Conservation (phyloP, 2,888 invertebrate species). For the Tipula confusa region DNA sequence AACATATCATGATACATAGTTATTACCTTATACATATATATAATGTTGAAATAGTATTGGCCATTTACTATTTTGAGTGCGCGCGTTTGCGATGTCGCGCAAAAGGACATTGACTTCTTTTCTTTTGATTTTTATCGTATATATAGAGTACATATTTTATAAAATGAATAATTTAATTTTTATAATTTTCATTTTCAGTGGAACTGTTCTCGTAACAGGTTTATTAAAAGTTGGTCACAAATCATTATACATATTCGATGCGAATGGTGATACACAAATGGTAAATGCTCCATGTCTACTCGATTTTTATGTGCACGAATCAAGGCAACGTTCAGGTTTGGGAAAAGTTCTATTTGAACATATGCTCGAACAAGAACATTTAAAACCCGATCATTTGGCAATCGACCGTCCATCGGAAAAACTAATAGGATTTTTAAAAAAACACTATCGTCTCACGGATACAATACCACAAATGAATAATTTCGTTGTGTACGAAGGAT, state of each 20-base stretch:
- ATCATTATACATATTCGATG: slow-evolving; percentile 80
- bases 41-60: background rate
- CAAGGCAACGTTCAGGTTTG: slow-evolving; percentile 77
- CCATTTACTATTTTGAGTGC: background rate
- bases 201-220: slow-evolving; percentile 73
- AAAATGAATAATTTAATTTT: background rate
- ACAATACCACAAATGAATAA: slow-evolving; percentile 81
- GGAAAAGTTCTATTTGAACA: slow-evolving; percentile 81
- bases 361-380: slow-evolving; percentile 72
- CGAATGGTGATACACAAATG: slow-evolving; percentile 66
- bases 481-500: slow-evolving; percentile 79
- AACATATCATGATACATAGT: background rate
- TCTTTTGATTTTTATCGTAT: background rate
- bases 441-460: slow-evolving; percentile 65
- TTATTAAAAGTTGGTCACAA: slow-evolving; percentile 87
- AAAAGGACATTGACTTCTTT: slow-evolving; percentile 27
- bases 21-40: background rate
- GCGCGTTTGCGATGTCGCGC: background rate
- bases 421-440: slow-evolving; percentile 76
- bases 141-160: background rate
- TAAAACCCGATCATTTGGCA: slow-evolving; percentile 69
- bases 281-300: slow-evolving; percentile 81
- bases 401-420: slow-evolving; percentile 91
- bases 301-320: slow-evolving; percentile 87
- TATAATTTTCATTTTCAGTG: background rate